phyloP scores from a whole-genome alignment of 2,113 vertebrate species.

The Oreamnos americanus region DNA sequence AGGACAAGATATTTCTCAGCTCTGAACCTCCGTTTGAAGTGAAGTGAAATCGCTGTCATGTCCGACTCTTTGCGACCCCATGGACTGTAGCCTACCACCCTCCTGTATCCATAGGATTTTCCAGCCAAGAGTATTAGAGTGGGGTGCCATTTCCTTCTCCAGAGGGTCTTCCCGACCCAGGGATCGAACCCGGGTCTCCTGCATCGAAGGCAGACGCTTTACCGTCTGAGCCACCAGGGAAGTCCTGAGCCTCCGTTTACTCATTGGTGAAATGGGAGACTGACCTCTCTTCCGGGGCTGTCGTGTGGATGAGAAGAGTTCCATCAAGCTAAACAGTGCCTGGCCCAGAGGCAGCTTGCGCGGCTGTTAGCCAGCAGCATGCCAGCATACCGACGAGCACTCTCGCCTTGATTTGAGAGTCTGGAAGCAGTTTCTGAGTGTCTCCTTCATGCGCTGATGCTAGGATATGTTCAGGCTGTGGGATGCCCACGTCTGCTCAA shows the following conservation, averaged over 20 bases:
- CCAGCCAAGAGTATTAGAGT: no score
- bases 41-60: no score
- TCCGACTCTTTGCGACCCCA: no score
- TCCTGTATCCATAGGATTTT: no score
- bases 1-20: background rate
- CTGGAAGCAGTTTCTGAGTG: background rate
- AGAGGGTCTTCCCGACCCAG: rapidly evolving
- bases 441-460: rapidly evolving
- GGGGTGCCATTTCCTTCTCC: no score
- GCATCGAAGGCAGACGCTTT: no score
- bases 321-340: rapidly evolving
- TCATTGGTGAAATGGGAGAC: background rate
- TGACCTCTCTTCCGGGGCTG: rapidly evolving
- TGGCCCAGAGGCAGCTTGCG: rapidly evolving
- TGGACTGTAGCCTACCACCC: no score
- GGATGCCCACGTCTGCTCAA: background rate
- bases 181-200: no score
- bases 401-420: rapidly evolving
- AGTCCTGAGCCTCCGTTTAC: background rate
- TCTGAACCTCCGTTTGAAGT: background rate
- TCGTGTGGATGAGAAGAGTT: rapidly evolving
- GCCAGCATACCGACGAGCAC: rapidly evolving
- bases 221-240: no score
- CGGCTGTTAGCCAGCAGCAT: rapidly evolving
- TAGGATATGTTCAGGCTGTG: background rate